These are phyloP conservation scores for Sceloporus tristichus DNA, from an alignment of 2,113 vertebrate genomes.

Conservation along the genomic window DNA sequence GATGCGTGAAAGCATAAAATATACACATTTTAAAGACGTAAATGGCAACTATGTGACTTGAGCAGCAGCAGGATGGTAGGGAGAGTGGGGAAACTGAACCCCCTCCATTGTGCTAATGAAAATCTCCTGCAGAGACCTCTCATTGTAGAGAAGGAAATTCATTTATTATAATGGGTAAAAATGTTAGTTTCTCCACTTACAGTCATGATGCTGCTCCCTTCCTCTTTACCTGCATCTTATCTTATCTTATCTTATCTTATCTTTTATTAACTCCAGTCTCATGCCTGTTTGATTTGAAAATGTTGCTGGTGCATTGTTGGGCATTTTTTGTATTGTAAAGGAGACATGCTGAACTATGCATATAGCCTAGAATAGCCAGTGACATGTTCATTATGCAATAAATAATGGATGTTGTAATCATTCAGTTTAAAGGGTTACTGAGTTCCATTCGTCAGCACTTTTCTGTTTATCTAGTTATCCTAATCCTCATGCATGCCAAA, in stretches of 20 bases:
- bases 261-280: background rate
- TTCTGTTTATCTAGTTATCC: conserved; percentile 62
- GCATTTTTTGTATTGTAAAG: conserved; percentile 35
- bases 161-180: background rate
- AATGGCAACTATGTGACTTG: background rate
- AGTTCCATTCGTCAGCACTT: conserved; percentile 66
- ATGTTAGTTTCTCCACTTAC: background rate
- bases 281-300: background rate
- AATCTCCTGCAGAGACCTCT: background rate
- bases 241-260: background rate
- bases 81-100: background rate
- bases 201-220: background rate
- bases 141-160: too few species aligned
- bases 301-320: background rate
- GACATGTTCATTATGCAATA: conserved; percentile 63
- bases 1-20: background rate
- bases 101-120: background rate
- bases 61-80: background rate
- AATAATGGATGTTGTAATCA: conserved; percentile 74
- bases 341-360: conserved; percentile 46
- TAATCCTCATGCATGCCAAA: conserved; percentile 51
- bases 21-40: background rate
- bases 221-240: too few species aligned
- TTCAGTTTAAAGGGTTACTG: conserved; percentile 61
- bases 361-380: conserved; percentile 43